Evolutionary conservation across 2,797 vertebrate genomes (phyloP).

Genomic region (Pantherophis alleghaniensis): DNA sequence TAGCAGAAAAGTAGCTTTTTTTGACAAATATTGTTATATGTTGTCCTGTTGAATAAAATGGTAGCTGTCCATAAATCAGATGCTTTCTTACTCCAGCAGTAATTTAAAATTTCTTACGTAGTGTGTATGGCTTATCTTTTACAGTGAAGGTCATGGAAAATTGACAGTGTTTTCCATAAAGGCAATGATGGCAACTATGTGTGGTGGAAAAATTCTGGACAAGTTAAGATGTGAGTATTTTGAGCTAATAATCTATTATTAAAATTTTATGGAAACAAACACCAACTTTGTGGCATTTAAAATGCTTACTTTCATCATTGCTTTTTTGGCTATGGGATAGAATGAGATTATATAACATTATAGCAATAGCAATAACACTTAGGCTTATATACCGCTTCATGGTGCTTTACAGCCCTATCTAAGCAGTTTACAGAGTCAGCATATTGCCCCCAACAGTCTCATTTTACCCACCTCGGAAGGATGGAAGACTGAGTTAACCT

Average conservation of each 20-base stretch:
- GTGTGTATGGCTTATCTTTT: conserved; percentile 36
- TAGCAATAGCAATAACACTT: not conserved
- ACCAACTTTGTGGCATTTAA: conserved; percentile 9
- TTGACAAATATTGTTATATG: not conserved
- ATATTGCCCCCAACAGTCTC: not conserved
- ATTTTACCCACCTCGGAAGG: not conserved
- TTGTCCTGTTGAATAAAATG: not conserved
- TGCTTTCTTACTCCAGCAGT: not conserved
- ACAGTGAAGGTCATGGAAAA: conserved; percentile 94
- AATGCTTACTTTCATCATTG: not conserved
- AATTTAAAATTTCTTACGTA: not conserved
- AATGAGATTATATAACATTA: not conserved
- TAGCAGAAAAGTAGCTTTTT: no score
- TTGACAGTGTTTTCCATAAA: conserved; percentile 97
- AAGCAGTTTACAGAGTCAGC: not conserved
- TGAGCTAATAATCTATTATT: rapidly evolving
- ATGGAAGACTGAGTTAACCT: not conserved
- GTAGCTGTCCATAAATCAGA: not conserved
- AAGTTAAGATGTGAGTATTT: conserved; percentile 92
- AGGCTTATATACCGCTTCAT: not conserved
- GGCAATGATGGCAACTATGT: conserved; percentile 95
- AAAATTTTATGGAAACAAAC: not conserved
- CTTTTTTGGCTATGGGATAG: not conserved
- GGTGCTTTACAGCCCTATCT: not conserved
- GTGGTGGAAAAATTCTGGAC: conserved; percentile 96